Conservation (phyloP, 2,797 vertebrate species). For the Rhabdophis nuchalis region DNA sequence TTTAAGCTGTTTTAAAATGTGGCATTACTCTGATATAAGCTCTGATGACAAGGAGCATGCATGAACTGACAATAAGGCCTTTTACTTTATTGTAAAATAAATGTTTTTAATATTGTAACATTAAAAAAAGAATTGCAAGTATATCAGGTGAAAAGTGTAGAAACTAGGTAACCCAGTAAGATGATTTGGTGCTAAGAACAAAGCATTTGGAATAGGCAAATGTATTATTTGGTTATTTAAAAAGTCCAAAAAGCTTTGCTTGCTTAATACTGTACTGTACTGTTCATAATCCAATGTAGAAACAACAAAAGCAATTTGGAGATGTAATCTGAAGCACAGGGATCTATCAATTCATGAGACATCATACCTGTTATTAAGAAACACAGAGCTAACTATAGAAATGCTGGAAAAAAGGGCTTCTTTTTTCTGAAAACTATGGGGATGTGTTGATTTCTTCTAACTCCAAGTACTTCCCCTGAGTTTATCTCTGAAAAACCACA, state of each 20-base stretch:
- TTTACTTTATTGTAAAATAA: background rate
- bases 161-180: background rate
- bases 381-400: background rate
- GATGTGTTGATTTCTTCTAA: background rate
- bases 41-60: background rate
- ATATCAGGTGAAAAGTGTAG: background rate
- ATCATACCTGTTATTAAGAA: background rate
- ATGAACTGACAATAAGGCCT: background rate
- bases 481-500: background rate
- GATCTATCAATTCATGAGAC: background rate
- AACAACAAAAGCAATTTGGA: background rate
- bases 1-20: background rate
- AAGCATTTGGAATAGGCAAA: background rate
- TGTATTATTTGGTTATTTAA: background rate
- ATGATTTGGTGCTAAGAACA: background rate
- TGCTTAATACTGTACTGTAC: background rate
- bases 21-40: background rate
- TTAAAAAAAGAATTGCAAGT: background rate
- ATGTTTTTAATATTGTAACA: background rate
- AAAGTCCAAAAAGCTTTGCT: background rate
- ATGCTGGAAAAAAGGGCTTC: background rate
- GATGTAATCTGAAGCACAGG: background rate
- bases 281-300: background rate
- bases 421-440: background rate
- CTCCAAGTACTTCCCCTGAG: background rate